These are phyloP conservation scores for Hucho hucho DNA, from an alignment of 2,113 vertebrate genomes.

Conservation along the genomic window DNA sequence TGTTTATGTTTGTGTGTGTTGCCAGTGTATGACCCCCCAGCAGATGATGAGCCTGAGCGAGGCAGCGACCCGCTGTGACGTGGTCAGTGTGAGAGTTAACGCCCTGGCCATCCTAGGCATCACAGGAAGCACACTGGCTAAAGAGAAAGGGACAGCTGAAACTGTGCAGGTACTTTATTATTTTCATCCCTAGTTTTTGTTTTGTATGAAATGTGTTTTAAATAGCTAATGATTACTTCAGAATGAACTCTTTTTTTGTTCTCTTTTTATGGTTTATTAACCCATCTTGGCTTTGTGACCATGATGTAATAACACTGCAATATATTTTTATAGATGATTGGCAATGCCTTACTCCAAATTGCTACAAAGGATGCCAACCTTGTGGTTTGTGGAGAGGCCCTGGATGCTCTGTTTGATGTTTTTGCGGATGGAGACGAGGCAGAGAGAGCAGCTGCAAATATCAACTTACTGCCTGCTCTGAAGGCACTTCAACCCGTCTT, in stretches of 20 bases:
- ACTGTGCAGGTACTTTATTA: constrained; percentile 83
- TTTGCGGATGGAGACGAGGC: constrained; percentile 93
- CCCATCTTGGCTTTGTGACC: too few species aligned
- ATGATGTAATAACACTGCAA: not conserved
- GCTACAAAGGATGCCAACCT: constrained; percentile 83
- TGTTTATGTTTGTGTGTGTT: constrained; percentile 9
- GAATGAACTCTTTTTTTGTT: too few species aligned
- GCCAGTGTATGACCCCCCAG: constrained; percentile 86
- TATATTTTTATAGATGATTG: constrained; percentile 81
- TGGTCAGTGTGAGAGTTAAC: constrained; percentile 84
- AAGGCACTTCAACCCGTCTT: constrained; percentile 91
- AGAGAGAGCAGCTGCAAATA: constrained; percentile 81
- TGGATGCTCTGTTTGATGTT: constrained; percentile 94
- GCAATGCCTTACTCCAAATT: constrained; percentile 86
- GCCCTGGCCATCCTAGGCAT: constrained; percentile 91
- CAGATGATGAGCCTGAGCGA: constrained; percentile 88
- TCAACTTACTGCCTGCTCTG: constrained; percentile 80
- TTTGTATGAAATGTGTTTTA: not conserved
- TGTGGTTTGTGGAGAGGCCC: constrained; percentile 88
- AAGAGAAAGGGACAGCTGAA: constrained; percentile 78
- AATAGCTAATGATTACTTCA: too few species aligned
- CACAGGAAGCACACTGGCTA: constrained; percentile 89
- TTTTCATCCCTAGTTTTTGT: not conserved
- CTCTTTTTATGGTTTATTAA: too few species aligned
- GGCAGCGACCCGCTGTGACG: constrained; percentile 78